Base-by-base conservation (phyloP, 1,140 invertebrate genomes). In the Penaeus japonicus region DNA sequence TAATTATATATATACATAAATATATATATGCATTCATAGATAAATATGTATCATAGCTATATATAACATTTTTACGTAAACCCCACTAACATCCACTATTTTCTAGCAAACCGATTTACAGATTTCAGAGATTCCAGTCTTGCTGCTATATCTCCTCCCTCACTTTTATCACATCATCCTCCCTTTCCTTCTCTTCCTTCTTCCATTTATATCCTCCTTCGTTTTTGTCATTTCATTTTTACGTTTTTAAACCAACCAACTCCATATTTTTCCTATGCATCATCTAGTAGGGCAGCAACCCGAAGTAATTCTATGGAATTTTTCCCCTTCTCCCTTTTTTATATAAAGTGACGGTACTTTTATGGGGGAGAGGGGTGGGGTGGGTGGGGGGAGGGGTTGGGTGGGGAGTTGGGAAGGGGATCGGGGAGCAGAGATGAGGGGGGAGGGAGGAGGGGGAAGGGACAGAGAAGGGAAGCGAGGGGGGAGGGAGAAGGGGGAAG, bases 21-120 rank as follows among this genome's bases (percentile, higher is more conserved):
- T 62, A 62, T 83, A 30, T 62, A 62, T 83, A 59, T 83, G 27
- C 62, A 83, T 83, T 59, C 30, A 83, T 83, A 59, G 30, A 83
- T 30, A 62, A 20, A 81, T 55, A 81, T 53, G n/a, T 81, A 81
- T 55, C 54, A 81, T 55, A 39, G 22, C 22, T 70, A 70, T 70
- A 70, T 27, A 70, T 70, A 70, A 70, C 30, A 39, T 35, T 7
- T 39, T 4, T 39, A 39, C 4, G 39, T 39, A 1, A 39, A 39
- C 4, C n/a, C 30, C 22, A 10, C 17, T 4, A n/a, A 80, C 7
- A n/a, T 39, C 39, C 4, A 39, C 30, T 2, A 20, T 24, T 7
- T 80, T 47, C 53, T 20, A 20, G 32, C 78, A 10, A 39, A n/a
- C 53, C 10, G 1, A 22, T 24, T 47, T 80, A 4, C 20, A 79